phyloP scores from a whole-genome alignment of 2,888 invertebrate genomes.

The Octodonta nipae region DNA sequence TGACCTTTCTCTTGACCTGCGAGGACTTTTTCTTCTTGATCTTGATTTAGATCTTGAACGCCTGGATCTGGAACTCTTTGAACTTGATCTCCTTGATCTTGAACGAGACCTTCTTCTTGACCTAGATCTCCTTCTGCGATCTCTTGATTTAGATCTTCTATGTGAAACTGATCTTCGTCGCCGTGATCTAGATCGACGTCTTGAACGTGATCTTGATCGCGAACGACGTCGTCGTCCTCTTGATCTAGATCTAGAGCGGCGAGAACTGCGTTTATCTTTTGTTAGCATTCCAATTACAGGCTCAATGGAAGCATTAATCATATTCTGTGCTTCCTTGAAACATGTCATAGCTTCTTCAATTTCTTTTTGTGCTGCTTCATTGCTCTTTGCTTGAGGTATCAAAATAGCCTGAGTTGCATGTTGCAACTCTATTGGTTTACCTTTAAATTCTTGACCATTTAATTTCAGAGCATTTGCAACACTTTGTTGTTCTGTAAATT shows the following conservation, averaged over 20 bases:
- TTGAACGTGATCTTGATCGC: constrained; percentile 46
- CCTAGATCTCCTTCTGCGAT: constrained; percentile 38
- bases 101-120: constrained; percentile 33
- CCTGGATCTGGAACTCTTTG: constrained; percentile 18
- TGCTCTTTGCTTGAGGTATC: constrained; percentile 88
- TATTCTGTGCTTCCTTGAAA: constrained; percentile 88
- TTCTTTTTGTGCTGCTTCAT: constrained; percentile 87
- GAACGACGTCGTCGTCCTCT: constrained; percentile 41
- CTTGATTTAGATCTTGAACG: constrained; percentile 33
- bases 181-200: constrained; percentile 24
- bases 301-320: constrained; percentile 87
- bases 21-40: constrained; percentile 29
- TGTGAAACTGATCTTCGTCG: constrained; percentile 45
- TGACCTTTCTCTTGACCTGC: constrained; percentile 16
- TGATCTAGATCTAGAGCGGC: constrained; percentile 32
- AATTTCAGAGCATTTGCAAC: constrained; percentile 75
- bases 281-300: constrained; percentile 77
- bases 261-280: constrained; percentile 61
- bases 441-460: constrained; percentile 66
- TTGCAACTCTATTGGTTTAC: constrained; percentile 55
- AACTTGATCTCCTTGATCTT: constrained; percentile 18
- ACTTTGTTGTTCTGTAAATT: constrained; percentile 84
- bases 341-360: constrained; percentile 95
- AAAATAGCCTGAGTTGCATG: constrained; percentile 86
- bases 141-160: constrained; percentile 36